Conservation (phyloP, 1,140 invertebrate genomes). For the Nasonia longicornis region DNA sequence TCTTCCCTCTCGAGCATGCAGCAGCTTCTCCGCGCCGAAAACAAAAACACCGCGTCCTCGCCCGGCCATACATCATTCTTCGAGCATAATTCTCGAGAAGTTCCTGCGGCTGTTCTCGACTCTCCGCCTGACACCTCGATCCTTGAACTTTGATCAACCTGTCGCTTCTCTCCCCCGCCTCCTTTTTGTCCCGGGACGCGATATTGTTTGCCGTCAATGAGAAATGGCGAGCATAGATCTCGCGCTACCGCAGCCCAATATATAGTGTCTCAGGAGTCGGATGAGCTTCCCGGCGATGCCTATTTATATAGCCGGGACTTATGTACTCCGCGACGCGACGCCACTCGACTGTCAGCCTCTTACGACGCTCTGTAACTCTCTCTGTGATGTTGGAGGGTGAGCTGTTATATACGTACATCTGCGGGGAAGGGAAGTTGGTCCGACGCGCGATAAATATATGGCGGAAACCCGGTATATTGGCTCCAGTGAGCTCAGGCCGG, state of each 20-base stretch:
- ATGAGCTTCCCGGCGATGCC: conserved; percentile 42
- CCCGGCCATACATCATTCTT: conserved; percentile 10
- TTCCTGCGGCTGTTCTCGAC: background rate
- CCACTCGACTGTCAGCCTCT: conserved; percentile 14
- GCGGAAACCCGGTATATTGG: too few relatives aligned
- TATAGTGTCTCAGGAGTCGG: conserved; percentile 8
- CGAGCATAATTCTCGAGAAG: conserved; percentile 10
- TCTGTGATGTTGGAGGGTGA: background rate
- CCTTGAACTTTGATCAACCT: conserved; percentile 61
- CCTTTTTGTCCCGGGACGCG: background rate
- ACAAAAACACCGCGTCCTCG: background rate
- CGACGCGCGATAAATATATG: too few relatives aligned
- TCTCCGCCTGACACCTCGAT: background rate
- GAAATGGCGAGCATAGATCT: conserved; percentile 63
- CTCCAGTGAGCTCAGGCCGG: too few relatives aligned
- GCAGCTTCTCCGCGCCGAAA: background rate
- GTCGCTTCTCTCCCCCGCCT: conserved; percentile 39
- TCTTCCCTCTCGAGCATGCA: background rate
- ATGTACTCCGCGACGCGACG: conserved; percentile 5
- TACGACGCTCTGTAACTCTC: background rate
- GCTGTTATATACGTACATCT: background rate
- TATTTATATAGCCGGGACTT: conserved; percentile 55
- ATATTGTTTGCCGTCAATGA: conserved; percentile 61
- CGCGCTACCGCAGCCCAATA: conserved; percentile 37
- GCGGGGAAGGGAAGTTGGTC: background rate